A percentile compares a stretch with the other conserved stretches of the same genome.
phyloP scores from a whole-genome alignment of 92 coral and sea anemone species.

The Palythoa caribaeorum region DNA sequence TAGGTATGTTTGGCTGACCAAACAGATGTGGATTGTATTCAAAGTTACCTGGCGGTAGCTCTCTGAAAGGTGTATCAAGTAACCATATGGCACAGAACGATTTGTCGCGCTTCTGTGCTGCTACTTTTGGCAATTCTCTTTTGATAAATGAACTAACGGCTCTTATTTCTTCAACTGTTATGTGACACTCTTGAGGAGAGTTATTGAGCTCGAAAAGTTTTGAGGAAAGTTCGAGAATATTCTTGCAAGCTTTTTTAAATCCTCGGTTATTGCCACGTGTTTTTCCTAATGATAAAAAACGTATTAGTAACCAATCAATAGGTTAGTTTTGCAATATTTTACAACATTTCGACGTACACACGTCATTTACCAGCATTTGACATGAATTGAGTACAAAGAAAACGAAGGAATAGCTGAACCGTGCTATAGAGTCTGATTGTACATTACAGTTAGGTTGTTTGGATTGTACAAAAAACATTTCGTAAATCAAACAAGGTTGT shows the following conservation, averaged over 20 bases:
- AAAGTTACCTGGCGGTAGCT: constrained; percentile 11
- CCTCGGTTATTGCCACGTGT: neutral
- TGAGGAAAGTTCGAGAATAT: neutral
- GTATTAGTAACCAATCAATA: too few relatives aligned
- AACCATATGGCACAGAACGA: constrained; percentile 24
- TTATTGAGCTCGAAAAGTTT: neutral
- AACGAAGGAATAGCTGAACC: too few relatives aligned
- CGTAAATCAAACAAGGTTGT: too few relatives aligned
- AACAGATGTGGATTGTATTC: constrained; percentile 1
- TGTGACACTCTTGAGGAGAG: neutral
- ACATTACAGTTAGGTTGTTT: too few relatives aligned
- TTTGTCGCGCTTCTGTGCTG: constrained; percentile 1
- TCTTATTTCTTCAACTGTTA: constrained; percentile 22
- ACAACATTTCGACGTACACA: too few relatives aligned
- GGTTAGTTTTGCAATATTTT: too few relatives aligned
- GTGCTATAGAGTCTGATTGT: too few relatives aligned
- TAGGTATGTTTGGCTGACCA: constrained; percentile 27
- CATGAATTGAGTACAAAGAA: too few relatives aligned
- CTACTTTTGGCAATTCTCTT: constrained; percentile 26
- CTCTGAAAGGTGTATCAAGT: neutral
- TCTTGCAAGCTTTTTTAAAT: neutral
- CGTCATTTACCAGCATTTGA: too few relatives aligned
- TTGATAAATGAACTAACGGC: constrained; percentile 6
- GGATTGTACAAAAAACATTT: too few relatives aligned
- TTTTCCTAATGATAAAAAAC: neutral